Evolutionary conservation across 2,113 vertebrate genomes (phyloP).

Genomic region (Nannospalax galili): DNA sequence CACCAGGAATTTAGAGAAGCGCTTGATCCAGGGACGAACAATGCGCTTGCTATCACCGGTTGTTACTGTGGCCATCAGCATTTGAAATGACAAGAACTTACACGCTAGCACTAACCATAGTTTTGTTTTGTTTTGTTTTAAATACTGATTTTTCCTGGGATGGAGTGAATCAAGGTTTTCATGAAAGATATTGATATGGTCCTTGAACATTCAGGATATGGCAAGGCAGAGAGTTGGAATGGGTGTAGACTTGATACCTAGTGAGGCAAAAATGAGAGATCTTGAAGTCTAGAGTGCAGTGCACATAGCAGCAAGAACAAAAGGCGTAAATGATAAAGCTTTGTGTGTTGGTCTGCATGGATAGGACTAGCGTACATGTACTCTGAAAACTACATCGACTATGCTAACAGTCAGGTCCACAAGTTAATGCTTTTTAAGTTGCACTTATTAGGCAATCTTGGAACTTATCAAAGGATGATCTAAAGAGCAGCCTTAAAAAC

Average conservation of each 20-base stretch:
- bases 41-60: neutral
- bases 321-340: neutral
- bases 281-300: neutral
- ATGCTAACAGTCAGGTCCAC: neutral
- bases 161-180: neutral
- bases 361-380: neutral
- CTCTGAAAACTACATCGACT: neutral
- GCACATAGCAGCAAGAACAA: neutral
- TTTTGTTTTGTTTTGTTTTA: neutral
- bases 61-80: neutral
- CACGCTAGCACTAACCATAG: neutral
- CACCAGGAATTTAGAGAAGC: neutral
- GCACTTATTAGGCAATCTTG: slow-evolving; percentile 38
- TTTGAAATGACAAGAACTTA: slow-evolving; percentile 25
- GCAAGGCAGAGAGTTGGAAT: neutral
- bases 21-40: neutral
- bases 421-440: slow-evolving; percentile 48
- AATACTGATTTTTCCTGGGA: neutral
- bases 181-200: neutral
- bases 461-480: slow-evolving; percentile 29
- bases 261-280: neutral
- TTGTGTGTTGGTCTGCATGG: neutral
- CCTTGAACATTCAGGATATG: neutral
- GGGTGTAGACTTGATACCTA: neutral
- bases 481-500: neutral